Evolutionary conservation across 2,888 invertebrate species (phyloP).

Genomic region (Chaitophorus viminalis): DNA sequence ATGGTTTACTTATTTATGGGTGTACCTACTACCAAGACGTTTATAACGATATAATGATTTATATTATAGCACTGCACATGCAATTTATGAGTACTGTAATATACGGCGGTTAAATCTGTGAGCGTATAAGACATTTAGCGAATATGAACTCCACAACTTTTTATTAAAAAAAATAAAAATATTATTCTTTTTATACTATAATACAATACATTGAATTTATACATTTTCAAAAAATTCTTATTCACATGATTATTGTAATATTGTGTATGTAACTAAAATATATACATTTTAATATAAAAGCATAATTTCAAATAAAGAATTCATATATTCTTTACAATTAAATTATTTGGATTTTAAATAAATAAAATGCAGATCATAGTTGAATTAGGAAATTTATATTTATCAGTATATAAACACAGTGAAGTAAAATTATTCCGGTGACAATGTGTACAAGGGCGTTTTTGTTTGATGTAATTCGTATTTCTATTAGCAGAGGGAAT

Average conservation of each 20-base stretch:
- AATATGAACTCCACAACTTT: not conserved
- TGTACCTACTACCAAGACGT: no score
- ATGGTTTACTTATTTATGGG: no score
- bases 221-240: not conserved
- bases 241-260: no score
- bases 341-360: conserved; percentile 18
- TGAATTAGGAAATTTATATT: not conserved
- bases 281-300: not conserved
- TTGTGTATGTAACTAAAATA: not conserved
- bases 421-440: conserved; percentile 20
- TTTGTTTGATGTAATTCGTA: conserved; percentile 30
- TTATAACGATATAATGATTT: not conserved
- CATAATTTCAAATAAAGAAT: not conserved
- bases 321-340: not conserved
- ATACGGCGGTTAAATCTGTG: not conserved
- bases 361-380: not conserved
- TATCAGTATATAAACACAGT: conserved; percentile 10
- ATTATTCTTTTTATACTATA: not conserved
- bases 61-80: not conserved
- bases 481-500: conserved; percentile 21
- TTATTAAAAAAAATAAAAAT: not conserved
- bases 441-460: conserved; percentile 48
- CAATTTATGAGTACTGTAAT: not conserved
- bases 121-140: no score
- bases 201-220: not conserved